Evolutionary conservation across 2,797 vertebrate species (phyloP).

Genomic region (Eospalax fontanierii): DNA sequence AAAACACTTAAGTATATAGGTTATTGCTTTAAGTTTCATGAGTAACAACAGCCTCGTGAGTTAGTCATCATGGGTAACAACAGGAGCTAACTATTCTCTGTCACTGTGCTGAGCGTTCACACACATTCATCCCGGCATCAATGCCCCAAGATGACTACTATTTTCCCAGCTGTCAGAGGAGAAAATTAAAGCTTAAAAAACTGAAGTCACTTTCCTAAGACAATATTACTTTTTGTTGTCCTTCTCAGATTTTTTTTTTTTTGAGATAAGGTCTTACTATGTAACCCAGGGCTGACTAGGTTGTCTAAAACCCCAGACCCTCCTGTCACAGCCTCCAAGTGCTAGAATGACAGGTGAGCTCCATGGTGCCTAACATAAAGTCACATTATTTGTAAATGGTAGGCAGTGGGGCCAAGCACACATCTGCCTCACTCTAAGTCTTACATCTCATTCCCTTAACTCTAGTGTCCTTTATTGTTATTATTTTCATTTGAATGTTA

Average conservation of each 20-base stretch:
- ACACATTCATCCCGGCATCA: background rate
- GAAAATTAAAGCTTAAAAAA: constrained; percentile 22
- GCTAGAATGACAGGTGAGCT: background rate
- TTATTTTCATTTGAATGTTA: background rate
- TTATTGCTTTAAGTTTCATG: background rate
- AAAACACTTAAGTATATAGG: background rate
- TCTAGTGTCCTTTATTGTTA: background rate
- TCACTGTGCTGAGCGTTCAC: background rate
- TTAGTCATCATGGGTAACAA: background rate
- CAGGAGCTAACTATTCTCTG: background rate
- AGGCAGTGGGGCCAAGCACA: background rate
- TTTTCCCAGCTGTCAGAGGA: background rate
- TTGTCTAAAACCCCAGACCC: background rate
- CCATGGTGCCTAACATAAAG: background rate
- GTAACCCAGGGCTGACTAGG: background rate
- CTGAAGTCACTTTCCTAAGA: background rate
- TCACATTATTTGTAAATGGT: background rate
- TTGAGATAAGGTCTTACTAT: background rate
- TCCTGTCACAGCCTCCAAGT: background rate
- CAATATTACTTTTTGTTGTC: background rate
- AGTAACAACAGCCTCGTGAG: background rate
- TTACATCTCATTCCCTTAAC: background rate
- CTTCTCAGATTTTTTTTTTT: background rate
- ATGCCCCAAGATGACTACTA: background rate
- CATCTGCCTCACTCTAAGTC: background rate